These are phyloP conservation scores for Eufriesea mexicana DNA, from an alignment of 1,140 invertebrate genomes.

Conservation along the genomic window DNA sequence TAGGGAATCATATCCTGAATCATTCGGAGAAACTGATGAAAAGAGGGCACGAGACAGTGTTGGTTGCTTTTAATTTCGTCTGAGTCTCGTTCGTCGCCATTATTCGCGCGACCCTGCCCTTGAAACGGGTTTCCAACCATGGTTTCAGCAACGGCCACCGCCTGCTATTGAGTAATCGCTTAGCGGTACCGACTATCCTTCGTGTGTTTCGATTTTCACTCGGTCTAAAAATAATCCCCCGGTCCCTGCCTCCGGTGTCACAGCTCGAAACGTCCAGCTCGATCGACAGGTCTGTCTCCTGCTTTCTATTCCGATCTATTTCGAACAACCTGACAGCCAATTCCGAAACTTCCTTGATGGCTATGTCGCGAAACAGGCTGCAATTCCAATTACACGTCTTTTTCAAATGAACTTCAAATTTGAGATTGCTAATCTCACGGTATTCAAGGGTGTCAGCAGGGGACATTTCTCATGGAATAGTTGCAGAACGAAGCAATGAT, in stretches of 20 bases:
- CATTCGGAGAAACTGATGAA: too few species aligned
- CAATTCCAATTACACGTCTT: too few species aligned
- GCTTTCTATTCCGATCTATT: slow-evolving; percentile 8
- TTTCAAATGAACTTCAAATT: not conserved
- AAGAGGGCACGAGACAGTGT: too few species aligned
- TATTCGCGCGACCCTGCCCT: slow-evolving; percentile 41
- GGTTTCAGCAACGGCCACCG: slow-evolving; percentile 34
- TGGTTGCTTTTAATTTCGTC: slow-evolving; percentile 31
- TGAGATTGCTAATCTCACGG: not conserved
- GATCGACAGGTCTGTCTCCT: not conserved
- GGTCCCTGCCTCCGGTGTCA: too few species aligned
- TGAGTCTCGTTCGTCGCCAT: slow-evolving; percentile 27
- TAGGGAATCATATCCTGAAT: too few species aligned
- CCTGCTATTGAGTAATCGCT: slow-evolving; percentile 29
- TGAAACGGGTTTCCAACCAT: slow-evolving; percentile 32
- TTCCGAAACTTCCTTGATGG: not conserved
- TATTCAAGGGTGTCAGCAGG: not conserved
- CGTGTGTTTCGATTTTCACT: slow-evolving; percentile 12
- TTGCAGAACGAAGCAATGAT: not conserved
- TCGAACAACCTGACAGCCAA: not conserved
- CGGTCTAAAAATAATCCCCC: slow-evolving; percentile 1
- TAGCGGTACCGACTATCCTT: slow-evolving; percentile 34
- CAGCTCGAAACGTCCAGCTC: not conserved
- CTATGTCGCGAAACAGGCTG: too few species aligned
- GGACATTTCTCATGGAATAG: not conserved